phyloP scores from a whole-genome alignment of 2,113 vertebrate species.

The Rostratula benghalensis region DNA sequence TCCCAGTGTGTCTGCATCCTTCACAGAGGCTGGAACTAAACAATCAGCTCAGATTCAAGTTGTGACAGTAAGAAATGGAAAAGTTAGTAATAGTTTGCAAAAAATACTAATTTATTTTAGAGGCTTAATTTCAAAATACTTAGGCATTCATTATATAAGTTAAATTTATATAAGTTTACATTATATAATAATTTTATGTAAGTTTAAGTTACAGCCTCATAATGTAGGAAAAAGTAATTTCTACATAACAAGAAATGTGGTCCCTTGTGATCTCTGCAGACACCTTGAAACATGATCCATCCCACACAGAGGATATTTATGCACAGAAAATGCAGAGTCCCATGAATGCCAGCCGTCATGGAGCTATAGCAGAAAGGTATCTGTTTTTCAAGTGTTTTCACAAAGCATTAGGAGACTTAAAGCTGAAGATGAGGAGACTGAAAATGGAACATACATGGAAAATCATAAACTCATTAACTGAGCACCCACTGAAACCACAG shows the following conservation, averaged over 20 bases:
- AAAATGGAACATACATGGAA: background rate
- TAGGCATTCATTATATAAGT: background rate
- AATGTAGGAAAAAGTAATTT: background rate
- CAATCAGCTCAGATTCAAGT: background rate
- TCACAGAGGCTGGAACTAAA: background rate
- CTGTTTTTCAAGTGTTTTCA: background rate
- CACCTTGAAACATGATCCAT: background rate
- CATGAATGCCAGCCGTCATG: background rate
- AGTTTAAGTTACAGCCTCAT: background rate
- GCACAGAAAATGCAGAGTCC: background rate
- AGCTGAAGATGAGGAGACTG: background rate
- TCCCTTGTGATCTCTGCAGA: background rate
- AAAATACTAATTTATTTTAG: background rate
- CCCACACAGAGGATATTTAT: background rate
- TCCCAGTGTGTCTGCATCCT: background rate
- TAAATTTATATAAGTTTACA: background rate
- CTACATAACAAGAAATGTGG: background rate
- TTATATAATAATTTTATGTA: background rate
- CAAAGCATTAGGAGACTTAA: background rate
- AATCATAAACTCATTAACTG: background rate
- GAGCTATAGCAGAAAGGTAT: background rate
- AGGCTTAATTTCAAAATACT: background rate
- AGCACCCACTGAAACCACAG: background rate
- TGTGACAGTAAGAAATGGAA: background rate
- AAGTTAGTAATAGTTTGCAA: background rate